Evolutionary conservation across 2,888 invertebrate genomes (phyloP), one percentile per base, ranked within the genome.

Genomic region (Aspidiotus destructor): DNA sequence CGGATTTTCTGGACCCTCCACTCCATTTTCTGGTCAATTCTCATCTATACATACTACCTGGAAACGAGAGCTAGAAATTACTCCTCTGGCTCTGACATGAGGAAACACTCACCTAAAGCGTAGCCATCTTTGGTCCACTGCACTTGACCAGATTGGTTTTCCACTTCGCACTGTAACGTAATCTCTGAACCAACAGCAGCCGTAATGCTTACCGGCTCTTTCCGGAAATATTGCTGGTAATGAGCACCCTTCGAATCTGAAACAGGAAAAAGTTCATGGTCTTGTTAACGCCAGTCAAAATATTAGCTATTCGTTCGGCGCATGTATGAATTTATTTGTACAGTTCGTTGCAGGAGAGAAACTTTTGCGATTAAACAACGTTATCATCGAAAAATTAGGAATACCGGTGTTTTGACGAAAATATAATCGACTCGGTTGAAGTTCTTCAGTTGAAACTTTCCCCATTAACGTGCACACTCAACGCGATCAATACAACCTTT

Each of bases 121-220:
- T 96, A 96, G 76, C 93, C 95, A 75, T 96, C 94, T 76, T 93
- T 92, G 68, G 96, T 96, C 98, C 98, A 98, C 78, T 97, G 97
- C 68, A 97, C 83, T 64, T 87, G 86, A 1, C 97, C 97, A 60
- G 84, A 85, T 77, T 93, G 91, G 76, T 89, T 86, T 76, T 91
- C 87, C 42, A 96, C 91, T 63, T 91, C 83, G 78, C 96, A 97
- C 9, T 92, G 91, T 70, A 96, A 80, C 10, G 92, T 91, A 60
- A 94, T 91, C 70, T 89, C 84, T 62, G 90, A 88, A 11, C 94
- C 94, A 67, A 90, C 87, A 63, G 92, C 89, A 7, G 92, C 93
- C 53, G 90, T 91, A 80, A 90, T 83, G 82, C 94, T 92, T 78
- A 87, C 87, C 5, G 96, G 96, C 76, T 93, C 88, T 83, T 90